Base-by-base conservation (phyloP, 2,113 vertebrate genomes). In the Tragelaphus buxtoni region DNA sequence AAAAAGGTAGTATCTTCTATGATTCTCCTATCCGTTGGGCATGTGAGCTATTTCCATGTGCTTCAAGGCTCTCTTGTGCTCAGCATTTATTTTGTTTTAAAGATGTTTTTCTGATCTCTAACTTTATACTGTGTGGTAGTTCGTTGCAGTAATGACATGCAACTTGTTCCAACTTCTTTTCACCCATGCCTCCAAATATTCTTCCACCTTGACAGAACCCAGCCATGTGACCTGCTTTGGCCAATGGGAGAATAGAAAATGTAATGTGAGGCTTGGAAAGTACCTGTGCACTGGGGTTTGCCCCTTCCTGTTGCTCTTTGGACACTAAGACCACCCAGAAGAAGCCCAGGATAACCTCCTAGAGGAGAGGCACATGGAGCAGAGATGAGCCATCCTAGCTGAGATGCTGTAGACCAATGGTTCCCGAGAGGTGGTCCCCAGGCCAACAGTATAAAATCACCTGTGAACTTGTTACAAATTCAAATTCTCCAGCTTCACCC, bases 51-150 rank as follows among this genome's bases (percentile, higher is more conserved):
- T 87, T 87, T 84, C 42, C 39, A 30, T 53, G 47, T 83, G 47
- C 74, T 92, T 95, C 26, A 87, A 80, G 87, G 16, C 3, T 32
- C 39, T 79, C 90, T 16, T 84, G 18, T 60, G 22, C 13, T 80
- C 53, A 83, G 28, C 17, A 61, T 90, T 82, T 87, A 95, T 95
- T 94, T 97, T 65, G 30, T 87, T 79, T 58, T 88, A 90, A 92
- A 92, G 84, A 51, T 74, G 4, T 77, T 16, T 88, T 96, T 93
- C 77, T 93, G 8, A 30, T 58, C 28, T 72, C 30, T n/a, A 92
- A 63, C 28, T 56, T 91, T 93, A 92, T 55, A 30, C 20, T 35
- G 4, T 85, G 24, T 51, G 18, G 45, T 91, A 89, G 32, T 95
- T 86, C 88, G 16, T n/a, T 79, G 22, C 30, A 51, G n/a, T 58